phyloP scores from a whole-genome alignment of 2,797 vertebrate species.

The Allobates femoralis region DNA sequence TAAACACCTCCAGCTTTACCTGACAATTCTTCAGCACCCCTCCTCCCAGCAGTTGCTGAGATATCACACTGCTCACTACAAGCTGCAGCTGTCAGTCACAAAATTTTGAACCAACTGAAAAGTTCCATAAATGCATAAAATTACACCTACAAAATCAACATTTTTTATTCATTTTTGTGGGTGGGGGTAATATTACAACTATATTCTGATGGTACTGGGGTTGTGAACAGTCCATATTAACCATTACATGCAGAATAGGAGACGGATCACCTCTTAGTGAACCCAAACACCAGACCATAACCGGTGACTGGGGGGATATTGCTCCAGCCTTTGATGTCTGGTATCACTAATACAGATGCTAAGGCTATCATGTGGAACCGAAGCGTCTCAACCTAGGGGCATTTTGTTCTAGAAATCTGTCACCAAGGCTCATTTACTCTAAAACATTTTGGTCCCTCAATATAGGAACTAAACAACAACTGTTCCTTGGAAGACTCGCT shows the following conservation, averaged over 20 bases:
- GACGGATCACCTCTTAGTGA: constrained; percentile 49
- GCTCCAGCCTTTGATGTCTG: constrained; percentile 29
- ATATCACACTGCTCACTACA: no score
- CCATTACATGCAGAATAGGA: background rate
- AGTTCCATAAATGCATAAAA: no score
- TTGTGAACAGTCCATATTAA: background rate
- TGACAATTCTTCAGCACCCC: no score
- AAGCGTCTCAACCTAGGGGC: constrained; percentile 23
- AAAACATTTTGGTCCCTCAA: constrained; percentile 39
- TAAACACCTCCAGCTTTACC: no score
- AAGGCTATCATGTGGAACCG: constrained; percentile 47
- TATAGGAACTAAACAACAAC: constrained; percentile 41
- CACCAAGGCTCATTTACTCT: constrained; percentile 38
- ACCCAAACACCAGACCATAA: constrained; percentile 39
- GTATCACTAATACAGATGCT: constrained; percentile 49
- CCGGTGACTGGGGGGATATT: constrained; percentile 27
- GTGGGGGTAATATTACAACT: no score
- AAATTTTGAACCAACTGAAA: no score
- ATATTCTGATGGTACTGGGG: background rate
- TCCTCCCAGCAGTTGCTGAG: no score
- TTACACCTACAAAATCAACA: no score
- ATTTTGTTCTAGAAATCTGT: constrained; percentile 35
- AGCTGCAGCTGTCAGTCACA: no score
- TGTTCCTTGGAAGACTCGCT: constrained; percentile 28
- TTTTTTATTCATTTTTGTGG: no score